phyloP scores from a whole-genome alignment of 1,140 invertebrate genomes.

The Lepeophtheirus salmonis region DNA sequence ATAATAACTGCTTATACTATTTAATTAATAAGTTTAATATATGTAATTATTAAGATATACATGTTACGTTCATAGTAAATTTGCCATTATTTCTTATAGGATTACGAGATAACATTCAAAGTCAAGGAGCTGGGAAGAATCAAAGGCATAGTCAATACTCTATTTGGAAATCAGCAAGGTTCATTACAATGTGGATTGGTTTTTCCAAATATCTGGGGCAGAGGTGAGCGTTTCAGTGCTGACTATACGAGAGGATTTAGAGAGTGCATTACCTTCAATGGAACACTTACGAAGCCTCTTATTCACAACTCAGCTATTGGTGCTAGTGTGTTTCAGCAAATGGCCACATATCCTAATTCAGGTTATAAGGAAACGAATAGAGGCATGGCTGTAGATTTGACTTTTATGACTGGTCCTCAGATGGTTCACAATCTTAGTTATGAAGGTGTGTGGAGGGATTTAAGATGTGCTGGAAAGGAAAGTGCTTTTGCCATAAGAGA shows the following conservation, averaged over 20 bases:
- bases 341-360: conserved; percentile 53
- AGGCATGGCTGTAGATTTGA: conserved; percentile 27
- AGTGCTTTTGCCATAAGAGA: conserved; percentile 58
- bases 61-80: too few species aligned
- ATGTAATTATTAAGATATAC: too few species aligned
- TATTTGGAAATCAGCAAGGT: conserved; percentile 66
- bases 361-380: conserved; percentile 41
- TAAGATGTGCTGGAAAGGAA: conserved; percentile 39
- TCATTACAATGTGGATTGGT: conserved; percentile 46
- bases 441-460: conserved; percentile 56
- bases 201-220: conserved; percentile 56
- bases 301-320: conserved; percentile 15
- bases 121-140: conserved; percentile 52
- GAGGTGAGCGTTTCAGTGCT: conserved; percentile 51
- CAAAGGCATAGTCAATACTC: conserved; percentile 55
- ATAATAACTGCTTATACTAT: too few species aligned
- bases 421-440: conserved; percentile 58
- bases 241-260: conserved; percentile 57
- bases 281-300: conserved; percentile 54
- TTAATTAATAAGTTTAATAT: too few species aligned
- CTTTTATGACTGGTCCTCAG: conserved; percentile 30
- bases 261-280: conserved; percentile 46
- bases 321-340: conserved; percentile 30
- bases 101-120: conserved; percentile 50
- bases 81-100: not conserved